A percentile compares a stretch with the other conserved stretches of the same genome.
Conservation (phyloP, 2,797 vertebrate species). For the Balearica regulorum region DNA sequence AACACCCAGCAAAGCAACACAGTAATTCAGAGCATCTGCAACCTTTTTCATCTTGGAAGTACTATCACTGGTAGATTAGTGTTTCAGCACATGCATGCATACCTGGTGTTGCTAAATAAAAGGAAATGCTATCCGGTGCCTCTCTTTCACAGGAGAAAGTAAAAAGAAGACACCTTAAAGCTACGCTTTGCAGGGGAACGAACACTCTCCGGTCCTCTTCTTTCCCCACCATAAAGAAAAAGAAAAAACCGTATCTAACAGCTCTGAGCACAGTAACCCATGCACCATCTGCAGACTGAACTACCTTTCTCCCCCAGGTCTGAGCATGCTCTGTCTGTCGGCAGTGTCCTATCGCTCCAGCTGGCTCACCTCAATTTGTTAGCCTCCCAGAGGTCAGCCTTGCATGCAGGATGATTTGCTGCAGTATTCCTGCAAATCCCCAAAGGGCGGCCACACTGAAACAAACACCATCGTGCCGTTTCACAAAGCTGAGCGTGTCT, state of each 20-base stretch:
- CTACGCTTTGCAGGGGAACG: background rate
- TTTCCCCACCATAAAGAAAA: background rate
- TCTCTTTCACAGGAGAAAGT: background rate
- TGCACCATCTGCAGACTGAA: conserved; percentile 48
- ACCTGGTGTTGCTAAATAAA: conserved; percentile 46
- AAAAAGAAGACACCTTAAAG: conserved; percentile 42
- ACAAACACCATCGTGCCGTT: background rate
- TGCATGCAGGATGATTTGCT: conserved; percentile 65
- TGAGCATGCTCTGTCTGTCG: conserved; percentile 63
- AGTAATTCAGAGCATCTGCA: conserved; percentile 26
- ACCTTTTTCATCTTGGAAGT: background rate
- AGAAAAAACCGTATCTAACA: background rate
- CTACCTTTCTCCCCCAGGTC: conserved; percentile 37
- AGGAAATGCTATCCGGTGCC: conserved; percentile 3
- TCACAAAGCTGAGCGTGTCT: background rate
- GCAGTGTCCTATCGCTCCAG: conserved; percentile 60
- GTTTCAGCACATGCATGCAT: conserved; percentile 47
- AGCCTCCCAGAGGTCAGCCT: conserved; percentile 68
- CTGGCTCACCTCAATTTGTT: conserved; percentile 70
- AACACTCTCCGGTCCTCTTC: conserved; percentile 35
- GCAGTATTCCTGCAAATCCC: conserved; percentile 60
- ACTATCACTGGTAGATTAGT: background rate
- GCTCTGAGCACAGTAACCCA: background rate
- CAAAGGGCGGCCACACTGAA: background rate
- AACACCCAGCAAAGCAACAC: conserved; percentile 30